Conservation (phyloP, 2,888 invertebrate species). For the Ochropleura leucogaster region DNA sequence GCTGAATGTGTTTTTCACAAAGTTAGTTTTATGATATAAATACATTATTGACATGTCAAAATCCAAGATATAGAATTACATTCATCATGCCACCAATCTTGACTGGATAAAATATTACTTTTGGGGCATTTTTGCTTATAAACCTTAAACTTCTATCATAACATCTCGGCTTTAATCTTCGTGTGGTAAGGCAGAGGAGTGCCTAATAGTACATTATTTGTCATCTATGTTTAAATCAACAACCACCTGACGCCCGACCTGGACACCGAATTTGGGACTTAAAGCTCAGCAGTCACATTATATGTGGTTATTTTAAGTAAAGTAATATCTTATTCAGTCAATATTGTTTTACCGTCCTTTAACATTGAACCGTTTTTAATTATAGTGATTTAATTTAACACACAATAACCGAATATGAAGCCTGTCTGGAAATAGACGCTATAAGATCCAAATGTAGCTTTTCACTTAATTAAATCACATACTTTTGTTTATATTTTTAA, state of each 20-base stretch:
- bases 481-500: no score
- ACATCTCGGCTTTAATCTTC: no score
- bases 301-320: not conserved
- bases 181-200: no score
- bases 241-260: no score
- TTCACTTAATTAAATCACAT: no score
- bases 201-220: no score
- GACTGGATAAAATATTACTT: conserved; percentile 26
- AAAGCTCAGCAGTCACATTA: no score
- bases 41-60: not conserved
- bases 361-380: not conserved
- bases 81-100: conserved; percentile 8
- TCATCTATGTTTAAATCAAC: no score
- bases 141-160: not conserved
- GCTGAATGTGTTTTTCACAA: no score
- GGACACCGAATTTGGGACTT: no score
- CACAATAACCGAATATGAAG: not conserved
- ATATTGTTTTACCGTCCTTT: not conserved
- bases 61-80: conserved; percentile 25
- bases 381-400: conserved; percentile 41
- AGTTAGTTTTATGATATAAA: not conserved
- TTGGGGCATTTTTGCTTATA: not conserved
- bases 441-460: no score
- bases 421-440: no score
- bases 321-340: conserved; percentile 27